Evolutionary conservation across 2,113 vertebrate genomes (phyloP), one percentile per base, ranked within the genome.

Genomic region (Otus sunia): DNA sequence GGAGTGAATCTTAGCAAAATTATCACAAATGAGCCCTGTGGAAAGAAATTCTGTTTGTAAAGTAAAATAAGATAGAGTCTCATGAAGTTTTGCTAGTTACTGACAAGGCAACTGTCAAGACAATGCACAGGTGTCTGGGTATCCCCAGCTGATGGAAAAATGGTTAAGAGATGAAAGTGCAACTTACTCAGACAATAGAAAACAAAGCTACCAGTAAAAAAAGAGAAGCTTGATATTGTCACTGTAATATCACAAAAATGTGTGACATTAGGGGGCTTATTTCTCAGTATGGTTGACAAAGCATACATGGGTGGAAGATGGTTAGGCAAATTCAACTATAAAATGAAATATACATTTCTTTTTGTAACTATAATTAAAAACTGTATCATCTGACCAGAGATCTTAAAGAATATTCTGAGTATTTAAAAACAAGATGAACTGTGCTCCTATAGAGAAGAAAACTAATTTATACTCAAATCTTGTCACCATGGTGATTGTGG

Each of bases 71-170:
- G 22, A 34, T 34, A n/a, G 10, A 75, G 2, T 39, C 8, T 4
- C n/a, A 34, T 30, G 11, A 71, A 26, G 49, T 63, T 90, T 37
- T 69, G 11, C 6, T 34, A 56, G 34, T 37, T 81, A 75, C 52
- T 56, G 16, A 37, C 43, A 69, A 74, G 20, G 18, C 29, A 52
- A 50, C 15, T 2, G 39, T 21, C 26, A 69, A 85, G 52, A 63
- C 22, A 58, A 55, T 26, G 13, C 2, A 41, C 1, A 0, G 10
- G 29, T 80, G 26, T 41, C 32, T 80, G 22, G 1, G 4, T 50
- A 43, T 45, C 23, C 32, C 47, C 16, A 74, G 12, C 4, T 53
- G 18, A 12, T 34, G 39, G 39, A 34, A 74, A 73, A 53, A 79
- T 12, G 3, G 25, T 13, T 16, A 56, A 50, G n/a, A 60, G 19